These are phyloP conservation scores for Shargacucullia verbasci DNA, from an alignment of 2,888 invertebrate species.

Conservation along the genomic window DNA sequence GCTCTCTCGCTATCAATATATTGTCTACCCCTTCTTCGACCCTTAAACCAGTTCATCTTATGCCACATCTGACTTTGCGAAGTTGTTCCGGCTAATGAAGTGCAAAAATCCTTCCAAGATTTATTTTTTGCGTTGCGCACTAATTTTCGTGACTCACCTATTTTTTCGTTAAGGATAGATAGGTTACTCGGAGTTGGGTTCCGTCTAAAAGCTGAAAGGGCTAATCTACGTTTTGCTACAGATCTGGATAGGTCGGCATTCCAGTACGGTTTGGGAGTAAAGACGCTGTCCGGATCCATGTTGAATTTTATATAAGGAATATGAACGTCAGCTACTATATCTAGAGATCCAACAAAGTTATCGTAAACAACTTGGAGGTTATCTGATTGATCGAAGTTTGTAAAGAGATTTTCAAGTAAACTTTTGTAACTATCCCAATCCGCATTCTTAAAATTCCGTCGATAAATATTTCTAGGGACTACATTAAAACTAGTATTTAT, in stretches of 20 bases:
- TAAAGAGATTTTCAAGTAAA: background rate
- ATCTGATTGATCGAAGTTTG: background rate
- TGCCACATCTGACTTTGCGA: too few relatives aligned
- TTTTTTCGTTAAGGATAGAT: background rate
- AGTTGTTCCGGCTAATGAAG: too few relatives aligned
- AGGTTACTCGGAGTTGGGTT: background rate
- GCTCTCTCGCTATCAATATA: too few relatives aligned
- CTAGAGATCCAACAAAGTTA: background rate
- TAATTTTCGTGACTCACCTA: background rate
- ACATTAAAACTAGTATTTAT: background rate
- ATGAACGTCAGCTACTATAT: background rate
- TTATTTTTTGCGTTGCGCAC: background rate
- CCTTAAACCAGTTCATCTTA: too few relatives aligned
- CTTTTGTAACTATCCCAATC: background rate
- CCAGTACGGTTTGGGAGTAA: background rate
- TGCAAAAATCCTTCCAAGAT: too few relatives aligned
- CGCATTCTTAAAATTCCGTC: background rate
- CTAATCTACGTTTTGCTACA: background rate
- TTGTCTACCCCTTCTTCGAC: too few relatives aligned
- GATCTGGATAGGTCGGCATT: background rate
- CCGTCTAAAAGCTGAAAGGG: background rate
- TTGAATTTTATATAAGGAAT: background rate
- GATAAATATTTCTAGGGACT: background rate
- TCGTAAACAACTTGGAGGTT: background rate
- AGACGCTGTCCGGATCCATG: background rate